Conservation (phyloP, 2,113 vertebrate species). For the Pseudonaja textilis region DNA sequence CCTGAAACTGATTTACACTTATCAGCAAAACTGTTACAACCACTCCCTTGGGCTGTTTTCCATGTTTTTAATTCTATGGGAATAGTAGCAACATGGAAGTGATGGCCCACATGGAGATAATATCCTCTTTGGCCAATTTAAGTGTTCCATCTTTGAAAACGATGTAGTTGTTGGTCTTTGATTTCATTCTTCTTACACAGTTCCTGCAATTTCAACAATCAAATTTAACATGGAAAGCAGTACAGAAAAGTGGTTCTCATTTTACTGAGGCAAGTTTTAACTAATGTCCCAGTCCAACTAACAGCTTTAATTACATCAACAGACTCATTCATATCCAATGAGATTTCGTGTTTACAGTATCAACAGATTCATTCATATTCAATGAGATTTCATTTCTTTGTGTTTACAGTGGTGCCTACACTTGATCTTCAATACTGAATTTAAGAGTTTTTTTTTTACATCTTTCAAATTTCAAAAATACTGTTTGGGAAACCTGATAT, state of each 20-base stretch:
- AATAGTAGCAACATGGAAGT: not conserved
- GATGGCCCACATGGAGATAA: not conserved
- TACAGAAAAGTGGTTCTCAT: not conserved
- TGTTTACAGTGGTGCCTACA: not conserved
- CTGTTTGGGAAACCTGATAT: not conserved
- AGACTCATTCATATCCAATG: not conserved
- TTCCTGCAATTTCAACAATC: not conserved
- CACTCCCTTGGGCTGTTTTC: not conserved
- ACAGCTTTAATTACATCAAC: not conserved
- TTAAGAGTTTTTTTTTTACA: not conserved
- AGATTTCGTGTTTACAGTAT: not conserved
- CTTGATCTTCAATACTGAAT: not conserved
- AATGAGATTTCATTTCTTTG: not conserved
- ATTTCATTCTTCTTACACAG: not conserved
- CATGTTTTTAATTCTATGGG: not conserved
- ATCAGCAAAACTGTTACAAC: not conserved
- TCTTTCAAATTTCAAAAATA: not conserved
- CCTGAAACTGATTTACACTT: not conserved
- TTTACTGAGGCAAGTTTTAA: not conserved
- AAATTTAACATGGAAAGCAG: not conserved
- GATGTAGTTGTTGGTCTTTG: not conserved
- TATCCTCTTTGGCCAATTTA: not conserved
- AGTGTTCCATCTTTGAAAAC: not conserved
- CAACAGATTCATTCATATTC: not conserved
- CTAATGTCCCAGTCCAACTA: not conserved